phyloP scores from a whole-genome alignment of 2,113 vertebrate genomes.

The Oreochromis tanganicae region DNA sequence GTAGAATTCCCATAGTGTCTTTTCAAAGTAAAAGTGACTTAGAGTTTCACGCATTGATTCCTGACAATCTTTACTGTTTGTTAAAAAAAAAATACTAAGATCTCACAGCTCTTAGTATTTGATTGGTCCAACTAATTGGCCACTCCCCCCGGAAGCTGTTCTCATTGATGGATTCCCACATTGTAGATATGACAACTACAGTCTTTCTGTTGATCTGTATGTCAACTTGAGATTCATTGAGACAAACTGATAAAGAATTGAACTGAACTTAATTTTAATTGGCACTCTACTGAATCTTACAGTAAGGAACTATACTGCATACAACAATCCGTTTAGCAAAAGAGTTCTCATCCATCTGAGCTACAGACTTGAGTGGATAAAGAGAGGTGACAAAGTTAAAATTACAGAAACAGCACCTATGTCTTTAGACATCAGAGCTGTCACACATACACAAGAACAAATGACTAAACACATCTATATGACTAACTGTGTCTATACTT shows the following conservation, averaged over 20 bases:
- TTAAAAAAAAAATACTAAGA: neutral
- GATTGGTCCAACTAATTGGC: neutral
- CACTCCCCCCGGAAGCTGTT: neutral
- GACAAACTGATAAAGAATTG: neutral
- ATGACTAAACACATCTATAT: neutral
- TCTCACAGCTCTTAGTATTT: neutral
- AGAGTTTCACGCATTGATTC: neutral
- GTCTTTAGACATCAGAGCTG: neutral
- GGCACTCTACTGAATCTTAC: neutral
- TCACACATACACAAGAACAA: neutral
- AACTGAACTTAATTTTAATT: neutral
- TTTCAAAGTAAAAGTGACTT: neutral
- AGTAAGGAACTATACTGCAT: neutral
- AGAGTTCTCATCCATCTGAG: neutral
- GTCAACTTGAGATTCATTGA: neutral
- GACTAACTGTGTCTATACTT: conserved; percentile 16
- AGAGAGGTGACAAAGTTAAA: neutral
- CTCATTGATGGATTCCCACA: neutral
- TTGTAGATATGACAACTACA: neutral
- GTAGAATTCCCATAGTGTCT: neutral
- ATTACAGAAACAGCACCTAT: conserved; percentile 12
- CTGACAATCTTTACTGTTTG: neutral
- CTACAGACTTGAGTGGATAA: neutral
- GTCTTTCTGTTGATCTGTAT: neutral
- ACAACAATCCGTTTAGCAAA: conserved; percentile 31